Percentiles rank a stretch among this genome's conserved stretches.
These are phyloP conservation scores for Phalacrocorax brasilianus DNA, from an alignment of 2,113 vertebrate genomes.

Conservation along the genomic window DNA sequence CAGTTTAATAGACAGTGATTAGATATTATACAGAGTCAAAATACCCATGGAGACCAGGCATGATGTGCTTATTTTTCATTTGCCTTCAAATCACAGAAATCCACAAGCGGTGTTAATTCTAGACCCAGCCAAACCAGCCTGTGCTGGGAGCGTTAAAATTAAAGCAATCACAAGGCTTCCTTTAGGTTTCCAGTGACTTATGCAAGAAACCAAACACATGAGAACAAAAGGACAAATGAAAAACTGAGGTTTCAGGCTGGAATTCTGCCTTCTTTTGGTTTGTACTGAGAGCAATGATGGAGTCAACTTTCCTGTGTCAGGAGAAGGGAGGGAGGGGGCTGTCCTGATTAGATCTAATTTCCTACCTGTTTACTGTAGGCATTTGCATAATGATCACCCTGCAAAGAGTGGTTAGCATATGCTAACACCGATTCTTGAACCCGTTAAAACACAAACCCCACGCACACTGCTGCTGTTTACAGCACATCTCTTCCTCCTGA, in stretches of 20 bases:
- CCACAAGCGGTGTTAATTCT: background rate
- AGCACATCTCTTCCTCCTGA: conserved; percentile 3
- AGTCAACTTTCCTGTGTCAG: conserved; percentile 39
- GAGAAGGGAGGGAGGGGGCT: conserved; percentile 38
- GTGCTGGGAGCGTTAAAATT: background rate
- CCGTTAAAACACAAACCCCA: background rate
- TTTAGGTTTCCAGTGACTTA: conserved; percentile 38
- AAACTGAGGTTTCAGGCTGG: background rate
- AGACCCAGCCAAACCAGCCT: background rate
- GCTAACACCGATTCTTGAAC: conserved; percentile 35
- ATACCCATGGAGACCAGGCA: background rate
- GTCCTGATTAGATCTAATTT: conserved; percentile 71
- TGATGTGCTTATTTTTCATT: background rate
- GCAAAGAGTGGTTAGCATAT: conserved; percentile 57
- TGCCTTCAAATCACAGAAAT: background rate
- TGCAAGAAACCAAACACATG: background rate
- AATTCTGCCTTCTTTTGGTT: background rate
- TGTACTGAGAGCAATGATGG: background rate
- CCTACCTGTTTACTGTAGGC: conserved; percentile 64
- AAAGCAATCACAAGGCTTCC: conserved; percentile 38
- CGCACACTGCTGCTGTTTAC: background rate
- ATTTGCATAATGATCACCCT: conserved; percentile 62
- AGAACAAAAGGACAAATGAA: conserved; percentile 13
- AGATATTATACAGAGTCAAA: background rate
- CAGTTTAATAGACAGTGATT: background rate